Evolutionary conservation across 2,888 invertebrate species (phyloP), one percentile per base, ranked within the genome.

Genomic region (Bimastos eiseni): DNA sequence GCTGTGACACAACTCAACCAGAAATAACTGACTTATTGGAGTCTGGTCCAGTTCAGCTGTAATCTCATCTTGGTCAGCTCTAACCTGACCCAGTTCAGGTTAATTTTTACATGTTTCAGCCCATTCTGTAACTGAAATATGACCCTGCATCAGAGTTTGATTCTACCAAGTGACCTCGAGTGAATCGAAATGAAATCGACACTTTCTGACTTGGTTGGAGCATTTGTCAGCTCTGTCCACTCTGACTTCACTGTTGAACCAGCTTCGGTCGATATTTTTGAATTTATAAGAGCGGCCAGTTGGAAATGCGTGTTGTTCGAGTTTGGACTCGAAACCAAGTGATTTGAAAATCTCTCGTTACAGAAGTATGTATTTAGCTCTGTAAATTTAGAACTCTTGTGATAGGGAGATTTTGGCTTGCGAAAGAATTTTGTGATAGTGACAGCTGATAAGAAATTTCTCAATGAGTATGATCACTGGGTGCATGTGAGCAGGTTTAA

Each of bases 351-450:
- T 70, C n/a, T 1, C 30, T 11, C 30, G n/a, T 70, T 30, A 70
- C 6, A 70, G 70, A 70, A 70, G 30, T 70, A 70, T n/a, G n/a
- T 70, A 70, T 70, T 70, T 70, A 15, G n/a, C 70, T 30, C 70
- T 70, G 70, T 70, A 70, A 70, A 70, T 70, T 70, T 70, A 70
- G 70, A 70, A 70, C 70, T 70, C n/a, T 70, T 70, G 70, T 70
- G 70, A 70, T 70, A 70, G 70, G 30, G n/a, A 70, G 11, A 70
- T n/a, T n/a, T n/a, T 30, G 70, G 11, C 15, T 70, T 70, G n/a
- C n/a, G 70, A 70, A 70, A 70, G 30, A 70, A 70, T n/a, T 30
- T 70, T 70, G 70, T 70, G 70, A 70, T 70, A 70, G 11, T n/a
- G 70, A n/a, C n/a, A 49, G 49, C 24, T 49, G 70, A n/a, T n/a